A percentile compares a stretch with the other conserved stretches of the same genome.
Evolutionary conservation across 2,888 invertebrate genomes (phyloP).

Genomic region (Chloroclysta siterata): DNA sequence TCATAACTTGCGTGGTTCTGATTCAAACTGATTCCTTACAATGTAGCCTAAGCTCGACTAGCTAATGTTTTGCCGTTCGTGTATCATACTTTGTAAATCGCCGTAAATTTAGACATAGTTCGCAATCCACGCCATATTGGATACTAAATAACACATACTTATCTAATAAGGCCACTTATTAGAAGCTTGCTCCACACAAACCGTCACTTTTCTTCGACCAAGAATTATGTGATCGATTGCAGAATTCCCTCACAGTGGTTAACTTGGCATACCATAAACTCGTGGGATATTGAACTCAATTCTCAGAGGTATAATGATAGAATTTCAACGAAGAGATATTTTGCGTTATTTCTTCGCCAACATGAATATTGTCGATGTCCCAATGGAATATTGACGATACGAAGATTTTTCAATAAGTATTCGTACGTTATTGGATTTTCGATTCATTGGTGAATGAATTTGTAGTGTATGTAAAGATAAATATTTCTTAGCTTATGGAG

Average conservation of each 20-base stretch:
- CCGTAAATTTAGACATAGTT: conserved; percentile 8
- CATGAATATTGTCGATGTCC: conserved; percentile 17
- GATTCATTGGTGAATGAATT: conserved; percentile 13
- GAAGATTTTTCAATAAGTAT: conserved; percentile 9
- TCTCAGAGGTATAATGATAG: not conserved
- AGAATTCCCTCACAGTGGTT: conserved; percentile 21
- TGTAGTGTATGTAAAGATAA: not conserved
- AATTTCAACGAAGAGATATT: not conserved
- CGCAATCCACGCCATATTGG: conserved; percentile 5
- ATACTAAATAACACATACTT: conserved; percentile 10
- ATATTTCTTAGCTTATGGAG: not conserved
- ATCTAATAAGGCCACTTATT: conserved; percentile 12
- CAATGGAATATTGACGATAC: conserved; percentile 12
- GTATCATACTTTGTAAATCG: not conserved
- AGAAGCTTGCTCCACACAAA: conserved; percentile 11
- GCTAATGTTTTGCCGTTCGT: not conserved
- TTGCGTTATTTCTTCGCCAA: conserved; percentile 1
- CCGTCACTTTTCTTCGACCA: conserved; percentile 19
- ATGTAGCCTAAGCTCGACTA: not conserved
- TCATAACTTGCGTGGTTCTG: too few relatives aligned
- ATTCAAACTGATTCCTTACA: not conserved
- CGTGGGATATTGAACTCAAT: conserved; percentile 8
- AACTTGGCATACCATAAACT: conserved; percentile 4
- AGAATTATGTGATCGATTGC: conserved; percentile 27
- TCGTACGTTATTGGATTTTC: not conserved